Percentiles rank a stretch among this genome's conserved stretches.
Evolutionary conservation across 2,888 invertebrate genomes (phyloP).

Genomic region (Drosophila lutescens): DNA sequence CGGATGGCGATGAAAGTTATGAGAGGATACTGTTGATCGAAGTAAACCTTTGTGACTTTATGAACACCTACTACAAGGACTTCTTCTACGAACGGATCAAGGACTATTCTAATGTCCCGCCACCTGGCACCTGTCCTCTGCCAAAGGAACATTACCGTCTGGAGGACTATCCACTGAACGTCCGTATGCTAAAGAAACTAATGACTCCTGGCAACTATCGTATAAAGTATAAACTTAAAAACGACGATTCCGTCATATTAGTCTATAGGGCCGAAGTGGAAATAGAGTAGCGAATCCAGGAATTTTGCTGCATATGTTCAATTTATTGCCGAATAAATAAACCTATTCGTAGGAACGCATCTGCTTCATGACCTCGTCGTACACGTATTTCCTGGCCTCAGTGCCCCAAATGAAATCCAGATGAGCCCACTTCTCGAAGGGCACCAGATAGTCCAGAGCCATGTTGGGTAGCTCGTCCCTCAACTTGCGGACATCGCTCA

Average conservation of each 20-base stretch:
- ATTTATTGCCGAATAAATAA: slow-evolving; percentile 43
- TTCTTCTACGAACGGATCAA: slow-evolving; percentile 73
- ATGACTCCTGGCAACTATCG: slow-evolving; percentile 65
- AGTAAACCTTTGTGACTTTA: slow-evolving; percentile 59
- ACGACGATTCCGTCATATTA: slow-evolving; percentile 51
- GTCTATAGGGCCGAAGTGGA: slow-evolving; percentile 56
- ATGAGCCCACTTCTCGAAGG: slow-evolving; percentile 85
- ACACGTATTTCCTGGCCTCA: slow-evolving; percentile 86
- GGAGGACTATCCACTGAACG: slow-evolving; percentile 70
- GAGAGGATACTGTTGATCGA: slow-evolving; percentile 38
- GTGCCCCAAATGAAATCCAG: slow-evolving; percentile 87
- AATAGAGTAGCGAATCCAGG: slow-evolving; percentile 31
- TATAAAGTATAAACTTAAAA: slow-evolving; percentile 40
- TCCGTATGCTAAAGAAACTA: slow-evolving; percentile 47
- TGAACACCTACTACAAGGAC: slow-evolving; percentile 69
- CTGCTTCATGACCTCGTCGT: slow-evolving; percentile 82
- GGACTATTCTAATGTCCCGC: slow-evolving; percentile 76
- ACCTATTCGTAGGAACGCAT: slow-evolving; percentile 57
- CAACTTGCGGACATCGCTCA: slow-evolving; percentile 85
- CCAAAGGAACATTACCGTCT: slow-evolving; percentile 58
- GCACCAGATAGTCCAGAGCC: slow-evolving; percentile 85
- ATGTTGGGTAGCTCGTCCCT: slow-evolving; percentile 85
- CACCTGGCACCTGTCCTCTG: slow-evolving; percentile 74
- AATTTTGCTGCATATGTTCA: background rate
- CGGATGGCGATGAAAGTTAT: slow-evolving; percentile 47